Base-by-base conservation (phyloP, 2,113 vertebrate genomes). In the Cyanoramphus novaezelandiae region DNA sequence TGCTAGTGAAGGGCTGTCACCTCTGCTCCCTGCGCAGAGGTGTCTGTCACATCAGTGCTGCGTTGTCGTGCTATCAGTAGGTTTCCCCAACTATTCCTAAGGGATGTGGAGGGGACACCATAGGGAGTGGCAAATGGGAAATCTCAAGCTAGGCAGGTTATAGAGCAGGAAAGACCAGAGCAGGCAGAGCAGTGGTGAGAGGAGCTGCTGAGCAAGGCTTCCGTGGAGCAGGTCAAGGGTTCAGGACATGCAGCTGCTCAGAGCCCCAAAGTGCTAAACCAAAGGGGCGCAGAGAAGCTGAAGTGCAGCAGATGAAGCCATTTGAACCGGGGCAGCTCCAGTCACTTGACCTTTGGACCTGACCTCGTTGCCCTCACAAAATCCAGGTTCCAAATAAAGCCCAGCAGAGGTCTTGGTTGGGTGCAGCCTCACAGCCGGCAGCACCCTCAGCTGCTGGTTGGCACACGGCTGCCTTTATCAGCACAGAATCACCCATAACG, bases 221-320 rank as follows among this genome's bases (percentile, higher is more conserved):
- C 46, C 25, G 10, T 41, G 0, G 0, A 12, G 10, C 0, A 1
- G 53, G 82, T 71, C 64, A 60, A 17, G 39, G 65, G 69, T 86
- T 91, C 60, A 55, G 70, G 78, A 64, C 7, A 0, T 14, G 65
- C 84, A 87, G 87, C 78, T 90, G 87, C 85, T 93, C 39, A 35
- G 43, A 72, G 35, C 27, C 47, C 0, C 0, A 7, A 21, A 65
- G 59, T 55, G 21, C 67, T 59, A 33, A 72, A 80, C 37, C 41
- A 11, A 29, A 49, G 62, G 3, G 4, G 59, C 1, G 2, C 33
- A 24, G 63, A 46, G 71, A 33, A 79, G 85, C 46, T 62, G 25
- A 25, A 68, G 68, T 6, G 64, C 68, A 77, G 68, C 75, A 86
- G 43, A 49, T 72, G 60, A 77, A 78, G 47, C 82, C 37, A 5